Evolutionary conservation across 2,797 vertebrate genomes (phyloP), one percentile per base, ranked within the genome.

Genomic region (Onychomys leucogaster): DNA sequence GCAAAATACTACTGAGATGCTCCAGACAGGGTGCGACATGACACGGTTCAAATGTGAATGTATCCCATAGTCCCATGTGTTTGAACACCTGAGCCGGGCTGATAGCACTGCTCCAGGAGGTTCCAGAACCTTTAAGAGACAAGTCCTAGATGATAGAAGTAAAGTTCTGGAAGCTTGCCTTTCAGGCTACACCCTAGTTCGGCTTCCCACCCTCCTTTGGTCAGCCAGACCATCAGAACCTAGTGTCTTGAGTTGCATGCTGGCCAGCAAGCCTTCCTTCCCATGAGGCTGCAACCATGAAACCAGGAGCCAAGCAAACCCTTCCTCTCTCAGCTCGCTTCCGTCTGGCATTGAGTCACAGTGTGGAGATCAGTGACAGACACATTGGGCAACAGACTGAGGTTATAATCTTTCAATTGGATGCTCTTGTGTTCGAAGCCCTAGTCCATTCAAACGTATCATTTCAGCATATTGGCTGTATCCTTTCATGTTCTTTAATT

Each of bases 401-500:
- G 63, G 52, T 1, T 88, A 86, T 85, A 52, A 71, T 73, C 89
- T 52, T 71, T 87, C 76, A 88, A 59, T 83, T 65, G 41, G n/a
- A 59, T 91, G 37, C 3, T 43, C 82, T 90, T 83, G 19, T 65
- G 55, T 76, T 69, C 49, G 9, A 1, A 85, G 29, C 34, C 69
- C 25, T 86, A n/a, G 78, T 29, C 5, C 43, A 41, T 92, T 19
- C 67, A 89, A 94, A 86, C 49, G 69, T 9, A 37, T 73, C 13
- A 86, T 57, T 81, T 95, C 77, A 19, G 49, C 27, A 3, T 89
- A 85, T 5, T 76, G 27, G 61, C 37, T 90, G 9, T 85, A 95
- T 83, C 43, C 95, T 69, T 94, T 94, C 37, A 25, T 59, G 46
- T 46, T 67, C 55, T 97, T 55, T 52, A 83, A 91, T 96, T 77